These are phyloP conservation scores for Globodera rostochiensis DNA, from an alignment of 1,140 invertebrate species.

Conservation along the genomic window DNA sequence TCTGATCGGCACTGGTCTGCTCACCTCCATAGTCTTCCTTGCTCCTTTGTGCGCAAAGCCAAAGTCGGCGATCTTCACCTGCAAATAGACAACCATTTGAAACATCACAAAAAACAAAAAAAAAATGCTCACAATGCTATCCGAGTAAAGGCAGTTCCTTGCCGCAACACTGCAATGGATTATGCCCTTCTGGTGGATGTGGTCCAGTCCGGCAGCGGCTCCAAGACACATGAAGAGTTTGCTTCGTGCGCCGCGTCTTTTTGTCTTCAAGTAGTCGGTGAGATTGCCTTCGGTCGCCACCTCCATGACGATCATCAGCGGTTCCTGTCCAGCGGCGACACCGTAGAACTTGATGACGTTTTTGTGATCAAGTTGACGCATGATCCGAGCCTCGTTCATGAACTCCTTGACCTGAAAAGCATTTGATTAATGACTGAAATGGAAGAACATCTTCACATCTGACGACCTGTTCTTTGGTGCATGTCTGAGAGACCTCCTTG, in stretches of 20 bases:
- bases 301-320: conserved; percentile 47
- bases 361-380: conserved; percentile 40
- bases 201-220: conserved; percentile 38
- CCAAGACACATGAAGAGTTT: conserved; percentile 39
- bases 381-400: conserved; percentile 45
- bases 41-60: conserved; percentile 35
- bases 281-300: conserved; percentile 27
- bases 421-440: not conserved
- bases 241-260: not conserved
- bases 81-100: not conserved
- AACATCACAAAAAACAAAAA: not conserved
- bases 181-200: conserved; percentile 30
- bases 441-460: not conserved
- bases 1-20: conserved; percentile 30
- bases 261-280: conserved; percentile 15
- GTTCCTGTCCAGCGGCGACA: conserved; percentile 42
- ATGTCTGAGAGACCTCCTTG: not conserved
- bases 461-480: not conserved
- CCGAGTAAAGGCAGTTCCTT: conserved; percentile 34
- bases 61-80: conserved; percentile 46
- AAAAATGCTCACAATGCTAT: not conserved
- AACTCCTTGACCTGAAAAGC: conserved; percentile 40
- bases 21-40: conserved; percentile 18
- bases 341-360: conserved; percentile 51
- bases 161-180: conserved; percentile 41